These are phyloP conservation scores for Pemphigus obesinymphae DNA, from an alignment of 1,140 invertebrate species.

Conservation along the genomic window DNA sequence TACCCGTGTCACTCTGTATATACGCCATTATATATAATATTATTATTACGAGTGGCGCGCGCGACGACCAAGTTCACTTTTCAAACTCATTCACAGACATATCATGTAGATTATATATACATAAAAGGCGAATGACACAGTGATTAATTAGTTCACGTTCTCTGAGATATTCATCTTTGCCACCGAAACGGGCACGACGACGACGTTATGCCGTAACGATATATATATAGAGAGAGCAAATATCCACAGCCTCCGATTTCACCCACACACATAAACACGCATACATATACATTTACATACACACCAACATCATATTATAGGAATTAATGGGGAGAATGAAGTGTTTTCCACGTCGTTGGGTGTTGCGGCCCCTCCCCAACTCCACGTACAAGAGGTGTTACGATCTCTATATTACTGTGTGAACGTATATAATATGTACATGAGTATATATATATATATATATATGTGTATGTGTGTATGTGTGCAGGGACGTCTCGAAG, in stretches of 20 bases:
- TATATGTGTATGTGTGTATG: too few species aligned
- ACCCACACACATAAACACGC: not conserved
- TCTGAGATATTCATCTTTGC: slow-evolving; percentile 8
- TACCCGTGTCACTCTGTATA: too few species aligned
- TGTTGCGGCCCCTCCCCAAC: not conserved
- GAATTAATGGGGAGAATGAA: not conserved
- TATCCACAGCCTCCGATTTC: not conserved
- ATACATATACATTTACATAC: not conserved
- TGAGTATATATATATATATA: too few species aligned
- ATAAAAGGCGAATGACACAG: not conserved
- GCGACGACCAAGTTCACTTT: not conserved
- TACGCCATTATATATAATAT: too few species aligned
- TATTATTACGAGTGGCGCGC: too few species aligned
- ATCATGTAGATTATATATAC: not conserved
- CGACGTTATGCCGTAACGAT: not conserved
- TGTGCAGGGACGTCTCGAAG: too few species aligned
- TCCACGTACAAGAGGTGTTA: not conserved
- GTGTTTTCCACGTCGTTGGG: slow-evolving; percentile 11
- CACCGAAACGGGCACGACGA: not conserved
- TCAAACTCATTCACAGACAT: not conserved
- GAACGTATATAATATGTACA: not conserved
- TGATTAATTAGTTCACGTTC: slow-evolving; percentile 6
- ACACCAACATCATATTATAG: too few species aligned
- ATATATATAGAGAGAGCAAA: not conserved
- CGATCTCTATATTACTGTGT: not conserved